Base-by-base conservation (phyloP, 1,140 invertebrate species). In the Achatina immaculata region DNA sequence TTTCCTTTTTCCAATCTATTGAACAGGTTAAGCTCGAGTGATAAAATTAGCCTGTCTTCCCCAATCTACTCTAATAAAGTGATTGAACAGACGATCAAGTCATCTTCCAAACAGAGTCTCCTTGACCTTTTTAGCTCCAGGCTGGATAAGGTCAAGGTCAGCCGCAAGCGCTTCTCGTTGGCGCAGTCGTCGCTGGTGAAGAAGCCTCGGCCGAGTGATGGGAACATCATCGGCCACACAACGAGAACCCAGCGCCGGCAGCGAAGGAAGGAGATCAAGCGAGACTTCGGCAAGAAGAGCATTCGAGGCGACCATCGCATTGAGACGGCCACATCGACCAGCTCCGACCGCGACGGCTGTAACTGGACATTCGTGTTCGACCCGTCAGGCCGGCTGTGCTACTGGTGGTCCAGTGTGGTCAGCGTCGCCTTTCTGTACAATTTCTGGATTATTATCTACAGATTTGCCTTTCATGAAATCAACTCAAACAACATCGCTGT, bases 371-470 rank as follows among this genome's bases (percentile, higher is more conserved):
- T 92, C 84, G 88, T 92, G 24, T 92, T 92, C 81, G 91, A 92
- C 81, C 92, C 92, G 11, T 89, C 90, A 6, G 91, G 91, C 11
- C 87, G 91, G 0, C 81, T 92, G n/a, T 87, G 89, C 31, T 92
- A 92, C 81, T 92, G 90, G 89, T 92, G 91, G 91, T 89, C 88
- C 24, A 87, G 87, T 3, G 96, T 99, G 55, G 98, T 99, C 51
- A 98, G 97, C 77, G 93, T 99, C 85, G 98, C 98, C 86, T 99
- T 99, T 92, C 94, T 99, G 81, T 99, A 99, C 93, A 99, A 99
- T 92, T 98, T 99, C 89, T 91, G 90, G 98, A 97, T 98, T 88
- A 97, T 99, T 92, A 97, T 98, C 88, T 99, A 98, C 93, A 95
- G 98, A 91, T 99, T 98, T 93, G 96, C 97, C 91, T 99, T 99